Base-by-base conservation (phyloP, 2,888 invertebrate species). In the Gari tellinella region DNA sequence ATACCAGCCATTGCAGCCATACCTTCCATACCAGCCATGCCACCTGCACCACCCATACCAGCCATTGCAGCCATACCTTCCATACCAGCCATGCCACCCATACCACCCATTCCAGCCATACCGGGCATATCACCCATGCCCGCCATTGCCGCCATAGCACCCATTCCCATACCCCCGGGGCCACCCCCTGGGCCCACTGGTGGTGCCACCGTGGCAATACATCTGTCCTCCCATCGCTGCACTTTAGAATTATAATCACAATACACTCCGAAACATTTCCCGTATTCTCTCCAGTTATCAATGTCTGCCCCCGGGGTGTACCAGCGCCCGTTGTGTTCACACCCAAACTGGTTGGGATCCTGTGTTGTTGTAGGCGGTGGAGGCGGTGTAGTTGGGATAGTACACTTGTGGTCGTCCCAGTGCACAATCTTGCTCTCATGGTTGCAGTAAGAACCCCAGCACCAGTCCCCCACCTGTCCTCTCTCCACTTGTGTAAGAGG, bases 401-500 rank as follows among this genome's bases (percentile, higher is more conserved):
- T 51, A 25, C 77, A 78, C 23, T 66, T 73, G 58, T 73, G 68
- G 41, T 78, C 77, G 25, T 78, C 77, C 77, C 77, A 78, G 46
- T 78, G 69, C 14, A 78, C 52, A 2, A 78, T 45, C 1, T 48
- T 52, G 4, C 77, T 65, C 40, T 73, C 69, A 26, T 78, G 73
- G 56, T 72, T 78, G 38, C 77, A 78, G 49, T 78, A 78, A 0
- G 77, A 31, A 3, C 77, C 77, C 26, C 66, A 78, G 38, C 77
- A 78, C 77, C 77, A 78, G 37, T 58, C 56, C n/a, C 77, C 77
- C 1, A 66, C 49, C 31, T 72, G 72, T 12, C 73, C 77, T 4
- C 55, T 56, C 19, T 64, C 55, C 14, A 78, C 73, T 31, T 78
- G 72, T 7, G 58, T 21, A 14, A 70, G 60, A 5, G 72, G 65